Conservation (phyloP, 2,888 invertebrate genomes). For the Nephrotoma flavescens region DNA sequence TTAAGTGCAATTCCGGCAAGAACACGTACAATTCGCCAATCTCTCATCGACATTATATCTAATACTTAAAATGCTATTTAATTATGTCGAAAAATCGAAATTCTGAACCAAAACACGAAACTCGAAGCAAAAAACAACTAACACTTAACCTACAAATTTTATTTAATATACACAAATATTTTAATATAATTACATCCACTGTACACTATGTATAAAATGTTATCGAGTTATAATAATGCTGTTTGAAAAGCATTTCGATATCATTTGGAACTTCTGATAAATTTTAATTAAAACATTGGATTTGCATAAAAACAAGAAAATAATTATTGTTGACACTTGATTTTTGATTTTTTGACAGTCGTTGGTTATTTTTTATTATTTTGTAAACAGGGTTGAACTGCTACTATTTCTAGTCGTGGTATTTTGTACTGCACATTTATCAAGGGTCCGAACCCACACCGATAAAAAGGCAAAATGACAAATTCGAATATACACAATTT, state of each 20-base stretch:
- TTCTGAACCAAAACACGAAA: not conserved
- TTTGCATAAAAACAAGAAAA: not conserved
- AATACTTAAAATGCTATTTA: constrained; percentile 17
- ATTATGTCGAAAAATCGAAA: not conserved
- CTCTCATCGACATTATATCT: constrained; percentile 16
- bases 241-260: not conserved
- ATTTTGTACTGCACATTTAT: not conserved
- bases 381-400: not conserved
- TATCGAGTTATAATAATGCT: not conserved
- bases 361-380: not conserved
- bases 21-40: constrained; percentile 14
- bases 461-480: not conserved
- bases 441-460: not conserved
- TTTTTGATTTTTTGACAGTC: not conserved
- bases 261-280: not conserved
- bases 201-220: not conserved
- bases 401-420: not conserved
- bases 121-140: not conserved
- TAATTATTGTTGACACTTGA: not conserved
- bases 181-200: not conserved
- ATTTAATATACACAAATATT: not conserved
- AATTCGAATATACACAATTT: not conserved
- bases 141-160: not conserved
- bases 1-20: constrained; percentile 11
- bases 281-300: not conserved